A percentile compares a stretch with the other conserved stretches of the same genome.
These are phyloP conservation scores for Apis dorsata DNA, from an alignment of 1,140 invertebrate genomes.

Conservation along the genomic window DNA sequence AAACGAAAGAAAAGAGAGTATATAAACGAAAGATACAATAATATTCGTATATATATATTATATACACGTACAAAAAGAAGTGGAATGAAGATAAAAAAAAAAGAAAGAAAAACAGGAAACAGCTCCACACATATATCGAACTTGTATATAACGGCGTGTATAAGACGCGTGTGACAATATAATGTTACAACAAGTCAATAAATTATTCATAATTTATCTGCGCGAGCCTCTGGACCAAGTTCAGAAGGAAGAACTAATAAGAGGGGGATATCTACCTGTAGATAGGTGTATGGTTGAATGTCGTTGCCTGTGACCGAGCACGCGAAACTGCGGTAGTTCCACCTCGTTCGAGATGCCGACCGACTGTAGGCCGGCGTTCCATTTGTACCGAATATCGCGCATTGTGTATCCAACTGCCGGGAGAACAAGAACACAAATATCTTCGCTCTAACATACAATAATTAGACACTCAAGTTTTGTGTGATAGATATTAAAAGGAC, in stretches of 20 bases:
- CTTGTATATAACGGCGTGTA: constrained; percentile 19
- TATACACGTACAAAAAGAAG: background rate
- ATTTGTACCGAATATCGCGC: constrained; percentile 98
- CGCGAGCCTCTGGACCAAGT: constrained; percentile 57
- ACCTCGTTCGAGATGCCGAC: constrained; percentile 95
- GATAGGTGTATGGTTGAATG: constrained; percentile 94
- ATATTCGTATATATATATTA: background rate
- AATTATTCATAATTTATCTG: constrained; percentile 14
- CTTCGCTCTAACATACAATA: constrained; percentile 79
- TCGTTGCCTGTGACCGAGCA: constrained; percentile 94
- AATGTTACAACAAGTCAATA: constrained; percentile 28
- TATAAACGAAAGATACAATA: background rate
- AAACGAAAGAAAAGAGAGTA: background rate
- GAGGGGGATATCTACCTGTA: constrained; percentile 89
- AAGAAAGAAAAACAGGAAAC: too few relatives aligned
- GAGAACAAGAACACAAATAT: constrained; percentile 84
- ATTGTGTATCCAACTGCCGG: constrained; percentile 96
- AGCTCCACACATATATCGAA: constrained; percentile 12
- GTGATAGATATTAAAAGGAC: constrained; percentile 20
- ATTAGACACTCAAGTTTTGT: constrained; percentile 66
- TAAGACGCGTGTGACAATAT: constrained; percentile 23
- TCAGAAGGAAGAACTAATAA: constrained; percentile 65
- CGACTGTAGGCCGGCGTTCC: constrained; percentile 92
- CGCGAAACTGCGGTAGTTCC: constrained; percentile 96
- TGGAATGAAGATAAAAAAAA: too few relatives aligned